Conservation (phyloP, 2,888 invertebrate species). For the Volucella inanis region DNA sequence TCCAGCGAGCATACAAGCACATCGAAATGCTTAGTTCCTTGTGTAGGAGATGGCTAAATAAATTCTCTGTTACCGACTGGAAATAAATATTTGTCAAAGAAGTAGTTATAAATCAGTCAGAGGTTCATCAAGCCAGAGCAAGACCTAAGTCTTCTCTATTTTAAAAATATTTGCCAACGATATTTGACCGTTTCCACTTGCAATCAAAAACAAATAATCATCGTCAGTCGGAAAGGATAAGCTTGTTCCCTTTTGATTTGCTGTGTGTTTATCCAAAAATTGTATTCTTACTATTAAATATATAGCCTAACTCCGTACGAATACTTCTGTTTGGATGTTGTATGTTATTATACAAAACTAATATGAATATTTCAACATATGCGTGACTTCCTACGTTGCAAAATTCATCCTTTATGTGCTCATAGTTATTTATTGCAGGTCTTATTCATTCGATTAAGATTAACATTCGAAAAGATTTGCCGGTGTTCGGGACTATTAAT, state of each 20-base stretch:
- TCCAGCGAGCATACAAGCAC: slow-evolving; percentile 24
- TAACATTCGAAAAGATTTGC: too few species aligned
- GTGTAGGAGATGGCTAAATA: slow-evolving; percentile 70
- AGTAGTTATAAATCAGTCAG: slow-evolving; percentile 70
- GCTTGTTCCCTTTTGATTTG: slow-evolving; percentile 23
- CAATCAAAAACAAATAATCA: neutral
- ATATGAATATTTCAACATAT: too few species aligned
- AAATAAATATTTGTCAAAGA: slow-evolving; percentile 70
- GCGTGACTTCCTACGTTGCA: too few species aligned
- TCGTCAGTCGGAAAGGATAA: slow-evolving; percentile 35
- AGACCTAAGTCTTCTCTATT: slow-evolving; percentile 14
- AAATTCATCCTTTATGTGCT: too few species aligned
- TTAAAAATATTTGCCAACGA: slow-evolving; percentile 38
- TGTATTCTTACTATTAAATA: slow-evolving; percentile 51
- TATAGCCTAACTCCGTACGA: neutral
- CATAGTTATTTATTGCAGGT: too few species aligned
- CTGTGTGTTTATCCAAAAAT: slow-evolving; percentile 65
- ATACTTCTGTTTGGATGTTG: too few species aligned
- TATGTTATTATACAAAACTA: too few species aligned
- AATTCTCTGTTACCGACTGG: slow-evolving; percentile 63
- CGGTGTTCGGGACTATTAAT: too few species aligned
- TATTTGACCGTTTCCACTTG: slow-evolving; percentile 7
- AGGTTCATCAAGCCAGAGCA: slow-evolving; percentile 44
- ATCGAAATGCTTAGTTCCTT: slow-evolving; percentile 44
- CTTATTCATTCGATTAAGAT: too few species aligned